Evolutionary conservation across 1,140 invertebrate species (phyloP), one percentile per base, ranked within the genome.

Genomic region (Acyrthosiphon pisum): DNA sequence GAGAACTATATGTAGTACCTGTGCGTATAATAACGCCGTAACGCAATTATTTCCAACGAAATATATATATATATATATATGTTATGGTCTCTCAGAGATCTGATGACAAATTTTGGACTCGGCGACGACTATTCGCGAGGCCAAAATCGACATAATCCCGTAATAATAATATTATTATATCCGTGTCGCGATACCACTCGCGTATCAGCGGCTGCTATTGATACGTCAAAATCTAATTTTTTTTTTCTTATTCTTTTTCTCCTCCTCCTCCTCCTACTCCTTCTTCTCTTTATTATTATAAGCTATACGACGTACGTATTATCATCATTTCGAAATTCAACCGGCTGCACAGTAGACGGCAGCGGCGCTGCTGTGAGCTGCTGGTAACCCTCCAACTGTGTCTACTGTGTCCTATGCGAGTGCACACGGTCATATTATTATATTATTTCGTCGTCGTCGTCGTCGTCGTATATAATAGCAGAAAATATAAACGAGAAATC

Each of bases 401-500:
- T 11, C 50, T 18, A 18, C 30, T 6, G 60, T 76, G 22, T 11
- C 4, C 30, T 26, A 37, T 37, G 37, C 56, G 56, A 60, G n/a
- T 9, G 30, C 7, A 30, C 26, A 4, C 30, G 60, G 60, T 68
- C 60, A 2, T 68, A 6, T n/a, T n/a, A 68, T 76, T 76, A 76
- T n/a, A 53, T 6, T 23, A 53, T 53, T 53, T 53, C 9, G 20
- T 53, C 20, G 20, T 22, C 20, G 9, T 22, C 2, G 50, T 20
- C 50, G 18, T 50, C 20, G 50, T 18, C 60, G n/a, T 76, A n/a
- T 30, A 30, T 76, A 76, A 60, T 76, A 76, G n/a, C n/a, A 76
- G 60, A 76, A 76, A 50, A 50, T 50, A 35, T 76, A 76, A 76
- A 76, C 60, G 60, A 76, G 60, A 76, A 76, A 76, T 76, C 60